Evolutionary conservation across 2,888 invertebrate species (phyloP).

Genomic region (Pristionchus japonicus): DNA sequence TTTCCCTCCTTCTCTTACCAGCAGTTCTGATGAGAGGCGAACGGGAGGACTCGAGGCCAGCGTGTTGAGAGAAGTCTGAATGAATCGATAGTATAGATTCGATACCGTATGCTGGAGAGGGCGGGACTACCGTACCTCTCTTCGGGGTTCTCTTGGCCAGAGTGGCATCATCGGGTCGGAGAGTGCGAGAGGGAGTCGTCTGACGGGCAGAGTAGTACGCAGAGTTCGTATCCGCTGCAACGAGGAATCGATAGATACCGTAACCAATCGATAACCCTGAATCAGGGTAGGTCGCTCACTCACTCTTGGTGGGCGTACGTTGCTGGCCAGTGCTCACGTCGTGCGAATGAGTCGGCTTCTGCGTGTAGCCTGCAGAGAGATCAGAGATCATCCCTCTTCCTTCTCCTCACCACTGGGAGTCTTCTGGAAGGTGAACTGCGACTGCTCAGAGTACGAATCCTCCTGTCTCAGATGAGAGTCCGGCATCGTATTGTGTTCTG

Average conservation of each 20-base stretch:
- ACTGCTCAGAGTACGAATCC: slow-evolving; percentile 24
- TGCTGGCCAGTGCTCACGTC: slow-evolving; percentile 14
- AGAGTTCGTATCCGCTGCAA: neutral
- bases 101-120: too few relatives aligned
- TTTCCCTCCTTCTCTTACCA: neutral
- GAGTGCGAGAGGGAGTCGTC: neutral
- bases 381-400: slow-evolving; percentile 10
- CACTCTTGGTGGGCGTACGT: slow-evolving; percentile 15
- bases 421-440: slow-evolving; percentile 24
- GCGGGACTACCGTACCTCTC: neutral
- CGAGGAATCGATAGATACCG: too few relatives aligned
- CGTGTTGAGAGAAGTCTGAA: neutral
- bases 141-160: neutral
- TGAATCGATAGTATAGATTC: too few relatives aligned
- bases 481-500: slow-evolving; percentile 32
- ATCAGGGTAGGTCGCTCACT: too few relatives aligned
- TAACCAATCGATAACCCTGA: too few relatives aligned
- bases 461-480: slow-evolving; percentile 1
- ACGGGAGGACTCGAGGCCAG: neutral
- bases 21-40: neutral
- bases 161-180: neutral
- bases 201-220: slow-evolving; percentile 27
- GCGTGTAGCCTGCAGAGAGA: neutral
- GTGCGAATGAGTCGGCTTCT: slow-evolving; percentile 25
- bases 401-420: slow-evolving; percentile 5